Conservation (phyloP, 1,140 invertebrate species). For the Tetramorium simillimum region DNA sequence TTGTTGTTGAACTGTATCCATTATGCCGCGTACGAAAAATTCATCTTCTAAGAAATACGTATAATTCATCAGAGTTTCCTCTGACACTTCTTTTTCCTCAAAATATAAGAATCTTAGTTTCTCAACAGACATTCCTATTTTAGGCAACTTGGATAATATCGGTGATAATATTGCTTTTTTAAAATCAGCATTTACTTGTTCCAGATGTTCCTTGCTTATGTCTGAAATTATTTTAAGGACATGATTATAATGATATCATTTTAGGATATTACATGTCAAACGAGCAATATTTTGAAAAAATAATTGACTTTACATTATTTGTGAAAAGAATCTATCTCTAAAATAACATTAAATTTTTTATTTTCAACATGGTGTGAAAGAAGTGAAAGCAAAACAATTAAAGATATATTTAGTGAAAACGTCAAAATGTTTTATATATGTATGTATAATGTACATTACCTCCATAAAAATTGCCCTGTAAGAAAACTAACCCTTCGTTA, state of each 20-base stretch:
- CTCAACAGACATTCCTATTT: constrained; percentile 43
- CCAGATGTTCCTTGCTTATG: not conserved
- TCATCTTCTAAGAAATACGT: constrained; percentile 82
- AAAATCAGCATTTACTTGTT: constrained; percentile 39
- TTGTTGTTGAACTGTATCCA: constrained; percentile 82
- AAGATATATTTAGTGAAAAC: not conserved
- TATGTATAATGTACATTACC: not conserved
- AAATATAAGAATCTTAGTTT: constrained; percentile 76
- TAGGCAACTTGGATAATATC: not conserved
- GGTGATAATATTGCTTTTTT: constrained; percentile 33
- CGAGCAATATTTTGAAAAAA: too few species aligned
- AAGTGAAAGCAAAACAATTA: not conserved
- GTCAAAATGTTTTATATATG: not conserved
- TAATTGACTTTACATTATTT: too few species aligned
- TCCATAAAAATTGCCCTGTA: constrained; percentile 74
- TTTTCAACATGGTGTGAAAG: not conserved
- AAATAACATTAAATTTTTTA: too few species aligned
- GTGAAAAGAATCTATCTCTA: too few species aligned
- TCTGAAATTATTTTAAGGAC: constrained; percentile 10
- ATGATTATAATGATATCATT: not conserved
- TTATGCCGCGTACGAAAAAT: constrained; percentile 81
- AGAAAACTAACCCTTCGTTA: constrained; percentile 86
- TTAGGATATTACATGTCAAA: not conserved
- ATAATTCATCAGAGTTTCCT: constrained; percentile 75
- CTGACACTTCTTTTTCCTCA: constrained; percentile 76